Evolutionary conservation across 2,113 vertebrate genomes (phyloP).

Genomic region (Oncorhynchus clarkii): DNA sequence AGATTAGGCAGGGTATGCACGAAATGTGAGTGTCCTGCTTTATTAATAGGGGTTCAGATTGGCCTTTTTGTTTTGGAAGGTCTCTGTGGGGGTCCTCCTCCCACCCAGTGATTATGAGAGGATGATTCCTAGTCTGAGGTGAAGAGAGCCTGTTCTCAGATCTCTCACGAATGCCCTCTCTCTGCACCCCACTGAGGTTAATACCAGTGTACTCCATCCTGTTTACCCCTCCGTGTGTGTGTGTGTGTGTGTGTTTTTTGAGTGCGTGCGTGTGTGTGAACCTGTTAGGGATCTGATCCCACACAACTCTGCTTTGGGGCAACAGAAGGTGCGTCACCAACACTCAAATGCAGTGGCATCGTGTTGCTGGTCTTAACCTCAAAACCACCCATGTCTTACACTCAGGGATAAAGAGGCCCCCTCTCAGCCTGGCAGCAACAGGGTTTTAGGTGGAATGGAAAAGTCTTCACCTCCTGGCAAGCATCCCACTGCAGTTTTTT

Average conservation of each 20-base stretch:
- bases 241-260: not conserved
- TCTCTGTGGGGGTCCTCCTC: conserved; percentile 11
- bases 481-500: not conserved
- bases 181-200: not conserved
- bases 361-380: conserved; percentile 11
- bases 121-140: conserved; percentile 5
- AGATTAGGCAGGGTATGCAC: conserved; percentile 56
- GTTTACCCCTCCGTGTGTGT: not conserved
- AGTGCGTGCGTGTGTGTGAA: not conserved
- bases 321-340: conserved; percentile 20
- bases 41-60: conserved; percentile 55
- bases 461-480: not conserved
- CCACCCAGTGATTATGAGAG: conserved; percentile 1
- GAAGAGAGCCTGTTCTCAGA: not conserved
- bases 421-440: not conserved
- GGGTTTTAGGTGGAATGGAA: not conserved
- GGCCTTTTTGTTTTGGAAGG: conserved; percentile 39
- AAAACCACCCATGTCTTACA: not conserved
- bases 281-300: conserved; percentile 26
- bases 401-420: not conserved
- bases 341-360: conserved; percentile 14
- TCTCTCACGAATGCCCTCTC: not conserved
- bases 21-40: conserved; percentile 51
- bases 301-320: not conserved
- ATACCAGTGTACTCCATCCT: not conserved